Evolutionary conservation across 2,113 vertebrate species (phyloP).

Genomic region (Aegithalos caudatus): DNA sequence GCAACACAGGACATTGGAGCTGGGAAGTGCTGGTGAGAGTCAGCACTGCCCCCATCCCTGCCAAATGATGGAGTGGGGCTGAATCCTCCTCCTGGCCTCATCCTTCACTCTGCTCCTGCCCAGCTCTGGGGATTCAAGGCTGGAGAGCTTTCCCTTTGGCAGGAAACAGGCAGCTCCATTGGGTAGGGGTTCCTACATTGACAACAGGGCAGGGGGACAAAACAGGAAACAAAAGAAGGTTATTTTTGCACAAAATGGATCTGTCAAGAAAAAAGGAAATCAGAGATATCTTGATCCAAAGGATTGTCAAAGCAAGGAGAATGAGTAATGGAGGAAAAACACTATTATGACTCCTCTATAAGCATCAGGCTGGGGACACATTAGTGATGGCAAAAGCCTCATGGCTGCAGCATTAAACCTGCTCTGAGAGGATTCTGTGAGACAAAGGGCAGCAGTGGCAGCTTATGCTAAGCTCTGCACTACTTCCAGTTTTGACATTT

Average conservation of each 20-base stretch:
- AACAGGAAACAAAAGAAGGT: neutral
- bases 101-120: neutral
- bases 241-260: neutral
- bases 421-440: neutral
- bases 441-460: neutral
- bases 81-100: neutral
- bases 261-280: neutral
- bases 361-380: neutral
- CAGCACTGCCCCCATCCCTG: neutral
- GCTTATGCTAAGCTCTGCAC: neutral
- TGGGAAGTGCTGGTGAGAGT: neutral
- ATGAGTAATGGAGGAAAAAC: neutral
- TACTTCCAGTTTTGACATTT: neutral
- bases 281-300: neutral
- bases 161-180: neutral
- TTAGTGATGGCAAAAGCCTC: neutral
- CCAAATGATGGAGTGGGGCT: neutral
- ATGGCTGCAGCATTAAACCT: neutral
- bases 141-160: neutral
- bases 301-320: neutral
- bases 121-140: neutral
- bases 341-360: neutral
- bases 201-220: neutral
- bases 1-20: rapidly evolving
- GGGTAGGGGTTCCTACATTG: neutral